Conservation (phyloP, 2,888 invertebrate genomes). For the Allophyes oxyacanthae region DNA sequence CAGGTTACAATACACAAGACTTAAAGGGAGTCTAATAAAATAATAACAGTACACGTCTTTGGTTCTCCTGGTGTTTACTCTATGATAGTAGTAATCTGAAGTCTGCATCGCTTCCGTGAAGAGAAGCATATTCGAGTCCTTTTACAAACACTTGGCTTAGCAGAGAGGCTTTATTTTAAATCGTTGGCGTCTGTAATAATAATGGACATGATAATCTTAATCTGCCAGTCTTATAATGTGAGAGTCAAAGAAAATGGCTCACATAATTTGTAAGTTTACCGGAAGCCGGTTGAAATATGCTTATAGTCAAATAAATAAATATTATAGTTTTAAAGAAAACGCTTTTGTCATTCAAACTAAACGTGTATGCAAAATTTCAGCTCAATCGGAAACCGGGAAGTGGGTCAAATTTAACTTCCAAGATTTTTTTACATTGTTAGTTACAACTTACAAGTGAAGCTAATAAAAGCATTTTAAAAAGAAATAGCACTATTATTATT, state of each 20-base stretch:
- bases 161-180: slow-evolving; percentile 8
- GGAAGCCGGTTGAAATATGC: too few relatives aligned
- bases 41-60: slow-evolving; percentile 25
- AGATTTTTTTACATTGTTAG: too few relatives aligned
- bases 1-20: slow-evolving; percentile 1
- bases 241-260: not conserved
- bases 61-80: slow-evolving; percentile 40
- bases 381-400: too few relatives aligned
- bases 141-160: slow-evolving; percentile 28
- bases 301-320: too few relatives aligned
- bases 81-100: slow-evolving; percentile 54
- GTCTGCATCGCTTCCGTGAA: slow-evolving; percentile 52
- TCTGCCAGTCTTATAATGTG: not conserved
- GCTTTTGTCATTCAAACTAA: too few relatives aligned
- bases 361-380: too few relatives aligned
- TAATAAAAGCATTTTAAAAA: too few relatives aligned
- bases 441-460: too few relatives aligned
- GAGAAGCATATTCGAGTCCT: slow-evolving; percentile 18
- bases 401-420: too few relatives aligned
- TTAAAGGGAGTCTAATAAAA: slow-evolving; percentile 20
- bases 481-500: too few relatives aligned
- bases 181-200: slow-evolving; percentile 13
- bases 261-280: too few relatives aligned
- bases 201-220: slow-evolving; percentile 19
- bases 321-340: too few relatives aligned